Evolutionary conservation across 2,888 invertebrate species (phyloP), one percentile per base, ranked within the genome.

Genomic region (Eueremaeus valkanovi): DNA sequence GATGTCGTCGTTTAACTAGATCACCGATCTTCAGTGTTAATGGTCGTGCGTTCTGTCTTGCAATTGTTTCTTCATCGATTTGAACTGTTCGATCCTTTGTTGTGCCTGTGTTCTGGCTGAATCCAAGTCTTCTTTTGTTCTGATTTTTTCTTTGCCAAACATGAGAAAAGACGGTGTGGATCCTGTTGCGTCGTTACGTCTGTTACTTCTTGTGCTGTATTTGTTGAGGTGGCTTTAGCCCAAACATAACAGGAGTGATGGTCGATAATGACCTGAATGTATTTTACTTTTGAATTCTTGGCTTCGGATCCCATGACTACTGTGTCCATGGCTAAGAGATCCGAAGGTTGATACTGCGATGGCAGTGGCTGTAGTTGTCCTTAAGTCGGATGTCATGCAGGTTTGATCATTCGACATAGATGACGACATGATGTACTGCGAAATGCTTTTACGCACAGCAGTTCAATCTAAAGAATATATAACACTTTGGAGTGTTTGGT

Each of bases 161-260:
- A 73, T 45, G 0, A 75, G 66, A 29, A 16, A 63, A 13, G 33
- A n/a, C 9, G 75, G 73, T 9, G 66, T 40, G 45, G 45, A 73
- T 9, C 73, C 66, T 0, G 73, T 75, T 16, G 27, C 33, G 6
- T 16, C 24, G 31, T 75, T 73, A 21, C 21, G 2, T 1, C 63
- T 73, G 18, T 73, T 45, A 45, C n/a, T 2, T 42, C 42, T 40
- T 36, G 16, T 5, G 72, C 2, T 3, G 21, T 40, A 31, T 72
- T 72, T 3, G 27, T 72, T 3, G 16, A 1, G 1, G 72, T 45
- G 8, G 72, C n/a, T 3, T 45, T 45, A 5, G 72, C 24, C 72
- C 72, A 72, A 1, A 72, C 27, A 33, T 45, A 72, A 3, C 72
- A 6, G 6, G n/a, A n/a, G 11, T 72, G 16, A 13, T 72, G 72